Evolutionary conservation across 2,797 vertebrate genomes (phyloP), one percentile per base, ranked within the genome.

Genomic region (Poeciliopsis presidionis): DNA sequence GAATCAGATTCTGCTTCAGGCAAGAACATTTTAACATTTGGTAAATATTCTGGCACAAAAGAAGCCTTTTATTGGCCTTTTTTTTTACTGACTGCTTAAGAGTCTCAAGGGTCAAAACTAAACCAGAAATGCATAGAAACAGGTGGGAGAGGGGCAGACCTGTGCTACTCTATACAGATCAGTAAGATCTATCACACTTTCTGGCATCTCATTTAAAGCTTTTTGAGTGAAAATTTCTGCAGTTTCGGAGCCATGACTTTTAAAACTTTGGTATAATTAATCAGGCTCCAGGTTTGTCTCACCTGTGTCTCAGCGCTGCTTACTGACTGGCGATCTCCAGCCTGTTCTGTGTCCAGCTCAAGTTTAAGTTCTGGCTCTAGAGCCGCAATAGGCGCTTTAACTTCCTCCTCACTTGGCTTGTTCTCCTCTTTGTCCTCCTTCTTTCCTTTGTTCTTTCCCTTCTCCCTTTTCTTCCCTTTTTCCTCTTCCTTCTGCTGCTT

Each of bases 301-400:
- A 98, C 97, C 97, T 97, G 97, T 2, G 95, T 96, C 91, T 98
- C 97, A 0, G 95, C 91, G 72, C 97, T 98, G 94, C 97, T 98
- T 36, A 97, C 73, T 1, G 97, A 99, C 85, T 97, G 97, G 82
- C 97, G 97, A 90, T 98, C 97, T 8, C 96, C 92, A 0, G 96
- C 96, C 75, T 84, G 91, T 39, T 93, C 90, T 2, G 72, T 73
- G 41, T 95, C 97, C 0, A 95, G 97, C 82, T 95, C 95, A 0
- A 91, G 92, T 93, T 96, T 97, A 59, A 98, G 96, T 83, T 98
- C 98, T 0, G 97, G 96, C 88, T 99, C 98, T 22, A 97, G 97
- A 91, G 96, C 98, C 81, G 97, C 97, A 65, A 98, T 98, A 0
- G 97, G 98, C 5, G 97, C 97, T 88, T 98, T 97, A 70, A 96